Evolutionary conservation across 2,797 vertebrate species (phyloP), one percentile per base, ranked within the genome.

Genomic region (Manis pentadactyla): DNA sequence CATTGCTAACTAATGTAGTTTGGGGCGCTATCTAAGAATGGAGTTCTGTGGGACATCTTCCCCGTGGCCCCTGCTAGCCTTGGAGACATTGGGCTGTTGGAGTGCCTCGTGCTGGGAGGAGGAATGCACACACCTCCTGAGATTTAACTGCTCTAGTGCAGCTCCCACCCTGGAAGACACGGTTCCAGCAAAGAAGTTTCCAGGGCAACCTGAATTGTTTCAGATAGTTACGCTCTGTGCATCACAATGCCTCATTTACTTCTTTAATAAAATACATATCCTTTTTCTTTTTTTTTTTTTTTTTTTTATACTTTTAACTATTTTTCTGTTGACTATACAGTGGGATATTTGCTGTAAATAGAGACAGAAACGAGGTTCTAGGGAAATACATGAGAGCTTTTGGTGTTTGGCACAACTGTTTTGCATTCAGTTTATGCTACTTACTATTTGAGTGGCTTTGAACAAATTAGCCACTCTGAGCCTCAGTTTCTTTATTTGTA

Each of bases 81-180:
- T 4, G 10, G 42, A 18, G 6, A 64, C 0, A 10, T 1, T 9
- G 15, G 7, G 14, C 4, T 13, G 14, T 31, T 19, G 31, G 17
- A 73, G 34, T 0, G 0, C 4, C 11, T 14, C 11, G 5, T 27
- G 29, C 39, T 39, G 49, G 34, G 11, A 39, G 25, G 11, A n/a
- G n/a, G 19, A 13, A 12, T 10, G 1, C 25, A 19, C 5, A 12
- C 10, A 25, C 0, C 19, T n/a, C 3, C 0, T 1, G 8, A 29
- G 17, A 37, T 64, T 17, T 25, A 25, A 27, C 12, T 29, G 37
- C 21, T 31, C 19, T 42, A 17, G 12, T 2, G 8, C 4, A 25
- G 23, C 9, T 46, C 23, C 15, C 5, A 2, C 5, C 23, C 6
- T 27, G 6, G 49, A 51, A 17, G 11, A 68, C 31, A 29, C 0